Conservation (phyloP, 1,140 invertebrate species). For the Ctenoplectra terminalis region DNA sequence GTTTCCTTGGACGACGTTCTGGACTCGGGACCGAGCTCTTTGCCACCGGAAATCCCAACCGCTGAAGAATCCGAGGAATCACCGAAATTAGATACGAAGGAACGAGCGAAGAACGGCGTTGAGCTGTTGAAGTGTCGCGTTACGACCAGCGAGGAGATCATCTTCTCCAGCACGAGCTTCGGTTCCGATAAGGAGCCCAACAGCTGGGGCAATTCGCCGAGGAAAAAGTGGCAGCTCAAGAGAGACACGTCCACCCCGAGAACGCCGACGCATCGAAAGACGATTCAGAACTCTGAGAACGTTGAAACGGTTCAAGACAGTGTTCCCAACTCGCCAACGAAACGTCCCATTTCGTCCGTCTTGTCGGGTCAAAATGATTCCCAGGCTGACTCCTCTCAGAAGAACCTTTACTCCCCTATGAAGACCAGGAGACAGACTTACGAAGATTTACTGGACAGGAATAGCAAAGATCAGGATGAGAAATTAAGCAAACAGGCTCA, state of each 20-base stretch:
- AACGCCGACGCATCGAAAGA: constrained; percentile 15
- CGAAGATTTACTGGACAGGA: constrained; percentile 75
- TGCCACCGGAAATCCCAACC: constrained; percentile 67
- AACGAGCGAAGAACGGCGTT: constrained; percentile 42
- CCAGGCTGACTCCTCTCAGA: constrained; percentile 29
- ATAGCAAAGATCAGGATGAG: constrained; percentile 56
- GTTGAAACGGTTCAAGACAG: constrained; percentile 68
- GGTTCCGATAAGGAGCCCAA: constrained; percentile 72
- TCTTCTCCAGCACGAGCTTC: constrained; percentile 72
- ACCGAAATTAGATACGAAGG: constrained; percentile 41
- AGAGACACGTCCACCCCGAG: constrained; percentile 48
- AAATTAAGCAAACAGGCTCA: constrained; percentile 37
- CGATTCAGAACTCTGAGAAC: constrained; percentile 32
- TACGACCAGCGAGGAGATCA: constrained; percentile 78
- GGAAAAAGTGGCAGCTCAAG: constrained; percentile 55
- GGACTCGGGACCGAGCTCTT: constrained; percentile 74
- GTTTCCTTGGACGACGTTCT: constrained; percentile 76
- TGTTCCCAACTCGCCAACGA: constrained; percentile 74
- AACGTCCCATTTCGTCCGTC: constrained; percentile 66
- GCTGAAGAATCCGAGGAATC: constrained; percentile 46
- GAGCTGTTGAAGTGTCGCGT: constrained; percentile 78
- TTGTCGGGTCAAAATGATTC: constrained; percentile 51
- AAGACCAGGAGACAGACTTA: constrained; percentile 73
- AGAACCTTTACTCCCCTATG: constrained; percentile 63
- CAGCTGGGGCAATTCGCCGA: constrained; percentile 76